phyloP scores from a whole-genome alignment of 1,140 invertebrate species.

The Drosophila sturtevanti region DNA sequence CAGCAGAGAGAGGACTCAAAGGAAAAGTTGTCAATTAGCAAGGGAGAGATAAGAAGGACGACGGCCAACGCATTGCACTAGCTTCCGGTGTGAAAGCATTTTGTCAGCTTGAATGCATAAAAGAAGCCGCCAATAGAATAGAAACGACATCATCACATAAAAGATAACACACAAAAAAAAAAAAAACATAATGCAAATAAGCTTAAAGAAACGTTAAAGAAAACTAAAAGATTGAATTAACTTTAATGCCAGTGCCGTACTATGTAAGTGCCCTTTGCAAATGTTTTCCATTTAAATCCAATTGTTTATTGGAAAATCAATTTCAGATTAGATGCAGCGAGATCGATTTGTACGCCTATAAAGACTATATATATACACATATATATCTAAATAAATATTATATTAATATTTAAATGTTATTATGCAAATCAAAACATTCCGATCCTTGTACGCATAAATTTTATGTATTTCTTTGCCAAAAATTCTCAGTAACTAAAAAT shows the following conservation, averaged over 20 bases:
- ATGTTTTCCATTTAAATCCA: too few relatives aligned
- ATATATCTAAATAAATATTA: too few relatives aligned
- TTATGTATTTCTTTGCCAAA: neutral
- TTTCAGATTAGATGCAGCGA: too few relatives aligned
- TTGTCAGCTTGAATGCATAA: slow-evolving; percentile 69
- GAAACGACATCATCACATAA: neutral
- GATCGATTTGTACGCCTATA: too few relatives aligned
- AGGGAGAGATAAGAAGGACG: slow-evolving; percentile 7
- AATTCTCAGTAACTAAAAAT: slow-evolving; percentile 30
- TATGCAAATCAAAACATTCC: too few relatives aligned
- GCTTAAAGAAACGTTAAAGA: neutral
- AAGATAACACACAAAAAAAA: too few relatives aligned
- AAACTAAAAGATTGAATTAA: neutral
- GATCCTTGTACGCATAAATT: neutral
- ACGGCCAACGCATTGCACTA: slow-evolving; percentile 71
- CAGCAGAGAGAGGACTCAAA: slow-evolving; percentile 4
- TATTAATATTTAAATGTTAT: too few relatives aligned
- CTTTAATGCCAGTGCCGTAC: too few relatives aligned
- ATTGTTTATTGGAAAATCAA: too few relatives aligned
- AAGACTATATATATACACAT: too few relatives aligned
- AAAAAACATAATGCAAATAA: slow-evolving; percentile 16
- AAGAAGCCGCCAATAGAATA: slow-evolving; percentile 27
- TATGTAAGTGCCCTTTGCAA: too few relatives aligned
- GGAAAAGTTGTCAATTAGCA: slow-evolving; percentile 61
- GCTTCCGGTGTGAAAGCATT: slow-evolving; percentile 79